Base-by-base conservation (phyloP, 2,113 vertebrate species). In the Oplegnathus fasciatus region DNA sequence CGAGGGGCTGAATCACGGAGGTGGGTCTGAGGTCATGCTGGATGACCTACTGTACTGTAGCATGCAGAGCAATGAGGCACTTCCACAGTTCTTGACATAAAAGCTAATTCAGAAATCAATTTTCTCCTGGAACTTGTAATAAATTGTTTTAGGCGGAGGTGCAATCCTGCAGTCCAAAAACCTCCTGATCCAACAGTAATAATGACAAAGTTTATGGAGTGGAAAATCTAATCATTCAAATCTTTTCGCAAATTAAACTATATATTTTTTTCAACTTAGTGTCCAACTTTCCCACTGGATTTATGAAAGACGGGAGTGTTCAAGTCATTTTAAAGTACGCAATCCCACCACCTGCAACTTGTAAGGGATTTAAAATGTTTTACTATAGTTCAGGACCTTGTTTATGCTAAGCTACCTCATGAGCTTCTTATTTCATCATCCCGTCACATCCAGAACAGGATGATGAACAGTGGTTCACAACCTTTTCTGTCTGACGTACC, bases 151-250 rank as follows among this genome's bases (percentile, higher is more conserved):
- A 79, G 87, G 87, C 26, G 60, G 87, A 67, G 85, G 76, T 34
- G 6, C 5, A 11, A 9, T 30, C 22, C 18, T 57, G 55, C 30
- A 0, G 68, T 66, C 67, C 64, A 77, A 69, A 79, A 60, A 22
- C 18, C 13, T 60, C 68, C 22, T 1, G 1, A 32, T 66, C 78
- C 66, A 32, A 46, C 9, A 30, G 72, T 73, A 75, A 69, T 30
- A 58, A 54, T 57, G 55, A 69, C 60, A 22, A 74, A 42, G n/a
- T 80, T 73, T 54, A 88, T 73, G 62, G 26, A 79, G 75, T 48
- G 70, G 81, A 86, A 88, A 86, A 84, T 83, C 6, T 13, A 77
- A 91, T 80, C 1, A 9, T 80, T 30, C 9, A 58, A 58, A 72
- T 68, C 1, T 42, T 68, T 75, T 76, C 9, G 24, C 65, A 72